Evolutionary conservation across 2,888 invertebrate genomes (phyloP).

Genomic region (Ophion ventricosus): DNA sequence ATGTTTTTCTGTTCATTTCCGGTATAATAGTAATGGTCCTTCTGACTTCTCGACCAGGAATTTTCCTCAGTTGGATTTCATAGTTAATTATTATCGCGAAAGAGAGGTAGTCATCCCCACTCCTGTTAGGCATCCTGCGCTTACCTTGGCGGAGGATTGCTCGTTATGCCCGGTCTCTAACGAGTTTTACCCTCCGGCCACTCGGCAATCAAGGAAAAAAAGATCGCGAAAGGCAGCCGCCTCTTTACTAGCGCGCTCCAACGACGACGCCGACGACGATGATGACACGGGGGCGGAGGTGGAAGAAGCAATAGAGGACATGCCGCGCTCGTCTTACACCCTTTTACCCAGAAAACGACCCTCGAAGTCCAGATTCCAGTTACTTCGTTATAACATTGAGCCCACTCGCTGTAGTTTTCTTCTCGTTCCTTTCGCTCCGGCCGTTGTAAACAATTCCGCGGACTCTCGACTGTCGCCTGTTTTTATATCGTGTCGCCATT

Average conservation of each 20-base stretch:
- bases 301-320: conserved; percentile 38
- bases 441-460: conserved; percentile 65
- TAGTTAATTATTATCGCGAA: conserved; percentile 69
- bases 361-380: conserved; percentile 65
- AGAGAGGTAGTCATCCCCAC: conserved; percentile 35
- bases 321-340: conserved; percentile 61
- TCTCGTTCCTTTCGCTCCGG: conserved; percentile 13
- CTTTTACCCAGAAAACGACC: conserved; percentile 62
- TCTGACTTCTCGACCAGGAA: conserved; percentile 55
- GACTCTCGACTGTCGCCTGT: conserved; percentile 52
- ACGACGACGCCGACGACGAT: conserved; percentile 46
- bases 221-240: conserved; percentile 56
- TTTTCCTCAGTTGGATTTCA: conserved; percentile 65
- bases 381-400: conserved; percentile 65
- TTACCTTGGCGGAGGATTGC: conserved; percentile 65
- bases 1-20: conserved; percentile 62
- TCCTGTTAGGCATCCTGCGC: conserved; percentile 19
- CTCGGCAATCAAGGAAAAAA: conserved; percentile 64
- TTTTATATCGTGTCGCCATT: conserved; percentile 47
- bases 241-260: conserved; percentile 49
- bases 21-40: conserved; percentile 38
- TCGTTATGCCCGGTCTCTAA: conserved; percentile 71
- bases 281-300: conserved; percentile 35
- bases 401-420: conserved; percentile 38
- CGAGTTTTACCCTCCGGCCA: conserved; percentile 69